Conservation (phyloP, 2,113 vertebrate species). For the Ochotona curzoniae region DNA sequence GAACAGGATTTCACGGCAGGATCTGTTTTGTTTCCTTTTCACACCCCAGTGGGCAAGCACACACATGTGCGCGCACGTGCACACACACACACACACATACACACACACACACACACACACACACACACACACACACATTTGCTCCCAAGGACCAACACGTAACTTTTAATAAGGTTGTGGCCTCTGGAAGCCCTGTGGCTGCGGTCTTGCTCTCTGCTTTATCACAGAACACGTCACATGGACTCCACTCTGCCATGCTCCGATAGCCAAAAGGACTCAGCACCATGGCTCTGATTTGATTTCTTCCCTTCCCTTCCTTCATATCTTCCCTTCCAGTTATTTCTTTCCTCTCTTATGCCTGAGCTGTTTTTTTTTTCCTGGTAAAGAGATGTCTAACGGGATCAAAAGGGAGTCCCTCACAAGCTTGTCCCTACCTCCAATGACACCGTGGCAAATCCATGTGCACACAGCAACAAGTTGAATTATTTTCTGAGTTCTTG, state of each 20-base stretch:
- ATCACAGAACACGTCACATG: not conserved
- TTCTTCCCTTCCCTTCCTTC: constrained; percentile 49
- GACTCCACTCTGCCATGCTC: not conserved
- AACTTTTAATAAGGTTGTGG: constrained; percentile 47
- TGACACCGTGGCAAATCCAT: constrained; percentile 49
- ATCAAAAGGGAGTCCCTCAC: constrained; percentile 79
- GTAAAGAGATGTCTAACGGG: constrained; percentile 70
- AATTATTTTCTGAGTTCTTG: constrained; percentile 71
- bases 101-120: too few species aligned
- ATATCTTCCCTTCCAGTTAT: constrained; percentile 57
- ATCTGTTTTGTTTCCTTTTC: not conserved
- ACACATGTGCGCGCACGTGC: too few species aligned
- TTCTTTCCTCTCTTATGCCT: constrained; percentile 80
- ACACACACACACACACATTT: not conserved
- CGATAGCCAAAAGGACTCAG: not conserved
- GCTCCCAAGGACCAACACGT: constrained; percentile 49
- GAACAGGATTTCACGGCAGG: constrained; percentile 54
- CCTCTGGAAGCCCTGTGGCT: not conserved
- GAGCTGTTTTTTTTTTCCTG: constrained; percentile 74
- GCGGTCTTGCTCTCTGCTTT: not conserved
- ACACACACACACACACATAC: too few species aligned
- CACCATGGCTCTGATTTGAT: not conserved
- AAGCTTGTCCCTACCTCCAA: constrained; percentile 76
- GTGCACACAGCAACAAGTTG: constrained; percentile 31
- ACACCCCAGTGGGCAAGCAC: too few species aligned